A percentile compares a stretch with the other conserved stretches of the same genome.
Evolutionary conservation across 1,140 invertebrate genomes (phyloP).

Genomic region (Drosophila orena): DNA sequence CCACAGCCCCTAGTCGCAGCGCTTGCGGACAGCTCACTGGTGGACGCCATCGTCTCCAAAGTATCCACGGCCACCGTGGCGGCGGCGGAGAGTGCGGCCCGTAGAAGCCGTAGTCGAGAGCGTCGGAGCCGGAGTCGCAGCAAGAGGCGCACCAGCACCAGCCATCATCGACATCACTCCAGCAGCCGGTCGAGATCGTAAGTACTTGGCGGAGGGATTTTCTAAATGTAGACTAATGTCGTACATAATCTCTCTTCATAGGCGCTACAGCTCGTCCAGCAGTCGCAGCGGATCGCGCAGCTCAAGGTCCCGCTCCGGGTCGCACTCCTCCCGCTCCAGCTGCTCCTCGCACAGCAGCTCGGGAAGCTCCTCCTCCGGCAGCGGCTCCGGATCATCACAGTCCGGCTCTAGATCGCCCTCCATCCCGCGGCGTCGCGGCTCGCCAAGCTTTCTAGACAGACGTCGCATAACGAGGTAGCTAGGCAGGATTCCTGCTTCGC

Average conservation of each 20-base stretch:
- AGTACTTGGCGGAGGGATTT: constrained; percentile 32
- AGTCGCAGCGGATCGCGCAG: constrained; percentile 81
- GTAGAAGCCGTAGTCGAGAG: constrained; percentile 74
- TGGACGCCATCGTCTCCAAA: constrained; percentile 83
- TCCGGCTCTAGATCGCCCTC: constrained; percentile 91
- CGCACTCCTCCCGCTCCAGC: constrained; percentile 85
- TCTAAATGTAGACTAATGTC: neutral
- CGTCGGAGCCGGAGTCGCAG: constrained; percentile 74
- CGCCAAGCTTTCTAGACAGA: constrained; percentile 95
- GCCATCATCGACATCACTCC: constrained; percentile 70
- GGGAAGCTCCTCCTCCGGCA: constrained; percentile 76
- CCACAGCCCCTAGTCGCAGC: constrained; percentile 84
- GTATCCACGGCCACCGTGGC: constrained; percentile 82
- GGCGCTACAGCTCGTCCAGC: constrained; percentile 85
- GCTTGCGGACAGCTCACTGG: constrained; percentile 76
- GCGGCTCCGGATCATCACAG: constrained; percentile 74
- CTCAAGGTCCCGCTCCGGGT: constrained; percentile 85
- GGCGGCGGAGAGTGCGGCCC: constrained; percentile 77
- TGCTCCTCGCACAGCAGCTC: constrained; percentile 85
- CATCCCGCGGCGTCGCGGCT: constrained; percentile 94
- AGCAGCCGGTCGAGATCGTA: constrained; percentile 85
- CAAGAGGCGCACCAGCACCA: constrained; percentile 57
- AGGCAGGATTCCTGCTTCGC: neutral
- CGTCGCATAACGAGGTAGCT: constrained; percentile 95
- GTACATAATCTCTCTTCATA: neutral